Evolutionary conservation across 2,888 invertebrate species (phyloP).

Genomic region (Stenchaetothrips biformis): DNA sequence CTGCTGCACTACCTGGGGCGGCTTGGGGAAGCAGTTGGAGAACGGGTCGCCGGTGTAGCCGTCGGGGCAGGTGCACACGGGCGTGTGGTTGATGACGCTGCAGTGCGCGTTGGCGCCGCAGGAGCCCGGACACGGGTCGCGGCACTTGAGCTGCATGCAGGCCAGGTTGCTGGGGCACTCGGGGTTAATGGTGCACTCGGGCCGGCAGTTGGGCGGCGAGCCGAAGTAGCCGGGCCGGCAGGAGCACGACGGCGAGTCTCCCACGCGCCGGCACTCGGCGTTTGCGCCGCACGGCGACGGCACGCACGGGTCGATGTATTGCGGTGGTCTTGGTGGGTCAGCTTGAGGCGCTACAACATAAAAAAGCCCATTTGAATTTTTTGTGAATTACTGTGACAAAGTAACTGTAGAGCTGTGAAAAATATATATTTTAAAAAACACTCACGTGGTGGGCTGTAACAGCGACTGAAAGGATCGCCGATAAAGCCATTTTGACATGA

Average conservation of each 20-base stretch:
- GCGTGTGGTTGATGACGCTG: constrained; percentile 48
- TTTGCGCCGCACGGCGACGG: constrained; percentile 51
- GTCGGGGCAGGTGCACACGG: constrained; percentile 47
- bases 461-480: constrained; percentile 57
- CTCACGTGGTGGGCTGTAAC: no score
- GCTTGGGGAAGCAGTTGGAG: constrained; percentile 37
- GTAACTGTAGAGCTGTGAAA: no score
- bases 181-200: constrained; percentile 66
- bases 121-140: constrained; percentile 47
- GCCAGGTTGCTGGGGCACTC: constrained; percentile 46
- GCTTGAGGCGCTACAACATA: constrained; percentile 41
- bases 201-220: constrained; percentile 56
- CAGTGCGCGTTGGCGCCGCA: constrained; percentile 48
- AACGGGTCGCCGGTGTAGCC: constrained; percentile 44
- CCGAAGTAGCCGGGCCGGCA: constrained; percentile 43
- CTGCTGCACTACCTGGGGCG: constrained; percentile 51
- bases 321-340: constrained; percentile 41
- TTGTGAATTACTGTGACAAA: background rate
- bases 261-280: constrained; percentile 44
- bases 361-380: constrained; percentile 25
- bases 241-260: constrained; percentile 46
- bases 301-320: constrained; percentile 57
- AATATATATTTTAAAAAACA: constrained; percentile 15
- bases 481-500: constrained; percentile 60
- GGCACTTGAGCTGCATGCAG: constrained; percentile 47